These are phyloP conservation scores for Melanargia galathea DNA, from an alignment of 2,888 invertebrate species.

Conservation along the genomic window DNA sequence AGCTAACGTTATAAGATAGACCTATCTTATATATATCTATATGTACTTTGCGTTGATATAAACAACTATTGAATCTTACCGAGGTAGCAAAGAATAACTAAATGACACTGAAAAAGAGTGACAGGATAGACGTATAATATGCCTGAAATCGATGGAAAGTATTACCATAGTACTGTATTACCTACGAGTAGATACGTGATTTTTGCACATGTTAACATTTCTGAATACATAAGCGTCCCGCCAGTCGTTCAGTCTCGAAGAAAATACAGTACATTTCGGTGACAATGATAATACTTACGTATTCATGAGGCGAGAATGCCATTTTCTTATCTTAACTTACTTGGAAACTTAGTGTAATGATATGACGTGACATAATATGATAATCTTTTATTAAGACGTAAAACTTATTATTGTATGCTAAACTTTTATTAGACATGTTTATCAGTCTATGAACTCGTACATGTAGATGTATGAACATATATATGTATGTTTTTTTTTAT, in stretches of 20 bases:
- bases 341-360: background rate
- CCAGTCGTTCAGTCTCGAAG: slow-evolving; percentile 3
- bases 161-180: no score
- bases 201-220: slow-evolving; percentile 7
- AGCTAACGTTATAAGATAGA: no score
- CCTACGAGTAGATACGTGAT: background rate
- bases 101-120: background rate
- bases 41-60: no score
- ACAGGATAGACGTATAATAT: no score
- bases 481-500: no score
- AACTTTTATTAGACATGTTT: no score
- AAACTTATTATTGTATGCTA: background rate
- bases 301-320: slow-evolving; percentile 13
- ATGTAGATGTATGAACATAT: no score
- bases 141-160: no score
- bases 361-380: slow-evolving; percentile 8
- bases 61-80: no score
- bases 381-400: background rate
- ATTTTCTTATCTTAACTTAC: slow-evolving; percentile 12
- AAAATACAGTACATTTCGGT: slow-evolving; percentile 19
- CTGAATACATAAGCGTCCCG: slow-evolving; percentile 4
- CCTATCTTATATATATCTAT: no score
- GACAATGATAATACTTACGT: slow-evolving; percentile 16
- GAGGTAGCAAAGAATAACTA: background rate
- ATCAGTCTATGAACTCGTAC: no score